Evolutionary conservation across 2,797 vertebrate genomes (phyloP), one percentile per base, ranked within the genome.

Genomic region (Salarias fasciatus): DNA sequence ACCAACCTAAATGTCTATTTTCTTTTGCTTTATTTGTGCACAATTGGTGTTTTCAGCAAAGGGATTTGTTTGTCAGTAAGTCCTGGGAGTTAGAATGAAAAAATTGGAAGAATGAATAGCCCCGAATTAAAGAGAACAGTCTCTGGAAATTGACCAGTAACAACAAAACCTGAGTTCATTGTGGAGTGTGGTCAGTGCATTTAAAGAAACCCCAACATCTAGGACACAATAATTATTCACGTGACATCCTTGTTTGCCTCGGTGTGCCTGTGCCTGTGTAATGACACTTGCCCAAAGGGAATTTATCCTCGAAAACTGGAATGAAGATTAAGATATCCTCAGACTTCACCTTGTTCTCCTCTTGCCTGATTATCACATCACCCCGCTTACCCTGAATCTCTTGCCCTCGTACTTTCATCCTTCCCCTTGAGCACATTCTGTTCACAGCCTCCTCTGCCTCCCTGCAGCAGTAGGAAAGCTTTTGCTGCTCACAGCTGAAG

Each of bases 321-420:
- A 85, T 83, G 54, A 72, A 85, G 77, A 87, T 89, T 76, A 86
- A 88, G 86, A 87, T 84, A 83, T 86, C 64, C 65, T 77, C 68
- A 81, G 73, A 83, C 70, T 79, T 85, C 82, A 82, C 81, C 84
- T 86, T 83, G 80, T 83, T 81, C 79, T 81, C 54, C 69, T 46
- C 55, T 80, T 12, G 45, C 78, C 80, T 90, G 82, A 84, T 90
- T 86, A 87, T 88, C 81, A 73, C 55, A 67, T 86, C 69, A 5
- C 61, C 54, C 60, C 66, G 81, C 60, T 85, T 63, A 70, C 65
- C 51, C 83, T 61, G 58, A 67, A 46, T 81, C 85, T 68, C 56
- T 69, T 65, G 70, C 65, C 70, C 82, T 75, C 66, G 63, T 40
- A 52, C 84, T 86, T 85, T 82, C 77, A 80, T 85, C 79, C 64